Base-by-base conservation (phyloP, 2,113 vertebrate genomes). In the Fukomys damarensis region DNA sequence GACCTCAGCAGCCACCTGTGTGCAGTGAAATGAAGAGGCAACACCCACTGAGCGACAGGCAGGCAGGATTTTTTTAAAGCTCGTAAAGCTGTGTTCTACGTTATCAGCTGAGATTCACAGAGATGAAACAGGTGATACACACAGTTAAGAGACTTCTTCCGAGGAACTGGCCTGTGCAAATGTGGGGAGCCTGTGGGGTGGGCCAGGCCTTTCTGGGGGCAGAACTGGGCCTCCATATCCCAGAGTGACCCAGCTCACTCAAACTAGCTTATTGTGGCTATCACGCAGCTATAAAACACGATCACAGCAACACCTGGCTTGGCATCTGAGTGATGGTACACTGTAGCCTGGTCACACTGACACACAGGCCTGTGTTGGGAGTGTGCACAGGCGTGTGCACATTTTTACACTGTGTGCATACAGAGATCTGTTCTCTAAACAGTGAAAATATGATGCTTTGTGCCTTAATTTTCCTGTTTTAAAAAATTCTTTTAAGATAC, bases 291-390 rank as follows among this genome's bases (percentile, higher is more conserved):
- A 7, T 26, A 8, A 41, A 58, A 63, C 4, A 13, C 20, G 14
- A 17, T 41, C 54, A 35, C 0, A 80, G 54, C 41, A 56, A 43
- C 19, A 5, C 32, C 46, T 38, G 35, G 8, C 22, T 22, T 32
- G 16, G 1, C 3, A 12, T 5, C 1, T 35, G 35, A 12, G 7
- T 20, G 46, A 10, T 41, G 2, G 54, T 2, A 10, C 12, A 26
- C 32, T 0, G 12, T 1, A 19, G 66, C 58, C 46, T 5, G 10
- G 52, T 35, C 30, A n/a, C 7, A 1, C 46, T 79, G 32, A 26
- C 56, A 88, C 28, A 28, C 3, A 16, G 26, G 56, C 30, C 2
- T 68, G 26, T 8, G 14, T 4, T 10, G 8, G n/a, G n/a, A n/a
- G 19, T 77, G 26, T 49, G 24, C 30, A 17, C 58, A 58, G 7